These are phyloP conservation scores for Drosophila birchii DNA, from an alignment of 2,888 invertebrate species.

Conservation along the genomic window DNA sequence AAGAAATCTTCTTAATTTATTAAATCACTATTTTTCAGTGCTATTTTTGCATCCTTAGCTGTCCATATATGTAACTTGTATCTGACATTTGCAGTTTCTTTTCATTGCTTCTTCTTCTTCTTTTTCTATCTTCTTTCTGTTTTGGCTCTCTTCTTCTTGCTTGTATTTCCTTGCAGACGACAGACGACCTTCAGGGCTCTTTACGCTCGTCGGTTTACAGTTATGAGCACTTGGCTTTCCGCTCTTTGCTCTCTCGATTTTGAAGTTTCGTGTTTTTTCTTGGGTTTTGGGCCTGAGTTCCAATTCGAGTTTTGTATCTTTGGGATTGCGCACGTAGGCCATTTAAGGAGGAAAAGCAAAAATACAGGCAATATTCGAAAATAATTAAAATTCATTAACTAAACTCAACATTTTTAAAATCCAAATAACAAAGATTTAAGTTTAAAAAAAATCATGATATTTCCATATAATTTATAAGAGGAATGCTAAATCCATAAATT, in stretches of 20 bases:
- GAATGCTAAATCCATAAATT: not conserved
- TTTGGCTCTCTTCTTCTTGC: slow-evolving; percentile 24
- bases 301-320: slow-evolving; percentile 11
- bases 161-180: slow-evolving; percentile 47
- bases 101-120: slow-evolving; percentile 8
- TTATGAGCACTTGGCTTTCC: slow-evolving; percentile 62
- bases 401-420: not conserved
- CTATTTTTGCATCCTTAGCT: not conserved
- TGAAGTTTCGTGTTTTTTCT: not conserved
- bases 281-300: slow-evolving; percentile 10
- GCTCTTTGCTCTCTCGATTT: slow-evolving; percentile 32
- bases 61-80: not conserved
- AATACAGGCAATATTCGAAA: slow-evolving; percentile 1
- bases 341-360: slow-evolving; percentile 1
- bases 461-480: not conserved
- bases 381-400: not conserved
- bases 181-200: slow-evolving; percentile 77
- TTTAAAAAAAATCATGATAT: not conserved
- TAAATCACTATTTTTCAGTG: not conserved
- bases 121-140: slow-evolving; percentile 25
- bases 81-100: slow-evolving; percentile 44
- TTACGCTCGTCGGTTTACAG: slow-evolving; percentile 62
- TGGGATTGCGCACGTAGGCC: slow-evolving; percentile 56
- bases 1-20: too few species aligned
- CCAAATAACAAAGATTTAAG: not conserved